These are phyloP conservation scores for Cosmia pyralina DNA, from an alignment of 2,888 invertebrate genomes.

Conservation along the genomic window DNA sequence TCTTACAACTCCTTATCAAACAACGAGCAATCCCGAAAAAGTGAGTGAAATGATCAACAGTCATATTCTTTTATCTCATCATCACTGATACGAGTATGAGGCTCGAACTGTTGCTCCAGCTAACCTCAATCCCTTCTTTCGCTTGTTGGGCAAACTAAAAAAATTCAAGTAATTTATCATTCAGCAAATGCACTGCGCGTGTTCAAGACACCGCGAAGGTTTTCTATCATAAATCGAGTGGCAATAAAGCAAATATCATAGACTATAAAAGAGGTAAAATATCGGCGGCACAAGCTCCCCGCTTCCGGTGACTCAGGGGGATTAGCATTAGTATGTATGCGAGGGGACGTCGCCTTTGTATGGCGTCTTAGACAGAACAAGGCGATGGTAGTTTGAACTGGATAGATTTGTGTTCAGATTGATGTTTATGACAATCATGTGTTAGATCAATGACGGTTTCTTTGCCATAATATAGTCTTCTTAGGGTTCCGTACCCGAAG, in stretches of 20 bases:
- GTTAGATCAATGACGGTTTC: conserved; percentile 4
- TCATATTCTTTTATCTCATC: conserved; percentile 8
- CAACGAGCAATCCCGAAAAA: conserved; percentile 1
- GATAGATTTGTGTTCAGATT: conserved; percentile 24
- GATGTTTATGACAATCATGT: background rate
- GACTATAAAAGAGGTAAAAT: conserved; percentile 36
- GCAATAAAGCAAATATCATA: conserved; percentile 40
- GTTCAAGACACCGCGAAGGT: background rate
- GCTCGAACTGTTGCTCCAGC: too few relatives aligned
- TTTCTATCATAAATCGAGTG: conserved; percentile 33
- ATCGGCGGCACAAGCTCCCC: conserved; percentile 41
- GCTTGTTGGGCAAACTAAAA: background rate
- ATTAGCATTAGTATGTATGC: conserved; percentile 76
- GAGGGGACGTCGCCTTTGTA: conserved; percentile 48
- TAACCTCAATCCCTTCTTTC: background rate
- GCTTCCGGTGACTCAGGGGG: conserved; percentile 74
- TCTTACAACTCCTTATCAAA: conserved; percentile 6
- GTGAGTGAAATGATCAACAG: conserved; percentile 12
- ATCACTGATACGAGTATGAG: background rate
- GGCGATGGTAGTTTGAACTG: conserved; percentile 26
- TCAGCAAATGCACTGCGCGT: background rate
- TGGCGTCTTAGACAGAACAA: conserved; percentile 44
- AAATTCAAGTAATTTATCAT: background rate
- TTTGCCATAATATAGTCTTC: background rate
- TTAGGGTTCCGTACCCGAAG: too few relatives aligned